Evolutionary conservation across 2,888 invertebrate species (phyloP).

Genomic region (Yponomeuta sedellus): DNA sequence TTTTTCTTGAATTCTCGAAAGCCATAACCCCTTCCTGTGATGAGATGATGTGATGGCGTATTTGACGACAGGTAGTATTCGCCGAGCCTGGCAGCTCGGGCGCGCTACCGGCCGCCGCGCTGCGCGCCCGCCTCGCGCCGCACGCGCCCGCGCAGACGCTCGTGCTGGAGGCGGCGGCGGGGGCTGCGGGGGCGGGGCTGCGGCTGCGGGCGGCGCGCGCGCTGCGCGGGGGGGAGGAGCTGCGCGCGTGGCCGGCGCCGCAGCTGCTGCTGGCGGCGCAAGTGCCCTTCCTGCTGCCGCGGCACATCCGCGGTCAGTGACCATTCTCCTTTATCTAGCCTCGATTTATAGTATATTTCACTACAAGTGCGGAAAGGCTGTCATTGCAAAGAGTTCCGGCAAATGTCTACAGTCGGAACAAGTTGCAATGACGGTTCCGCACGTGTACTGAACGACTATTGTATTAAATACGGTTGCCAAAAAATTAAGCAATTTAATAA

Average conservation of each 20-base stretch:
- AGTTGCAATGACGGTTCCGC: too few species aligned
- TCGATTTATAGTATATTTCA: too few species aligned
- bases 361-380: too few species aligned
- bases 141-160: constrained; percentile 21
- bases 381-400: too few species aligned
- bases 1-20: too few species aligned
- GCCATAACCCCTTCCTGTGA: too few species aligned
- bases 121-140: constrained; percentile 24
- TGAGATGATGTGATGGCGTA: too few species aligned
- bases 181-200: constrained; percentile 79
- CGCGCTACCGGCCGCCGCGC: constrained; percentile 18
- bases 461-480: too few species aligned
- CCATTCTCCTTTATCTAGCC: too few species aligned
- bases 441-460: too few species aligned
- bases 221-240: constrained; percentile 78
- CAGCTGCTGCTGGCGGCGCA: constrained; percentile 82
- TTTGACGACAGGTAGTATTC: neutral
- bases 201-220: constrained; percentile 79
- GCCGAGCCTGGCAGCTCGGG: neutral
- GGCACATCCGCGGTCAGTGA: constrained; percentile 85
- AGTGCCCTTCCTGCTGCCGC: constrained; percentile 87
- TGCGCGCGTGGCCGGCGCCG: constrained; percentile 90
- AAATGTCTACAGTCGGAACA: too few species aligned
- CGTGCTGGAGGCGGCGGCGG: constrained; percentile 23
- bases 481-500: too few species aligned